Evolutionary conservation across 2,888 invertebrate genomes (phyloP), one percentile per base, ranked within the genome.

Genomic region (Lycophotia porphyrea): DNA sequence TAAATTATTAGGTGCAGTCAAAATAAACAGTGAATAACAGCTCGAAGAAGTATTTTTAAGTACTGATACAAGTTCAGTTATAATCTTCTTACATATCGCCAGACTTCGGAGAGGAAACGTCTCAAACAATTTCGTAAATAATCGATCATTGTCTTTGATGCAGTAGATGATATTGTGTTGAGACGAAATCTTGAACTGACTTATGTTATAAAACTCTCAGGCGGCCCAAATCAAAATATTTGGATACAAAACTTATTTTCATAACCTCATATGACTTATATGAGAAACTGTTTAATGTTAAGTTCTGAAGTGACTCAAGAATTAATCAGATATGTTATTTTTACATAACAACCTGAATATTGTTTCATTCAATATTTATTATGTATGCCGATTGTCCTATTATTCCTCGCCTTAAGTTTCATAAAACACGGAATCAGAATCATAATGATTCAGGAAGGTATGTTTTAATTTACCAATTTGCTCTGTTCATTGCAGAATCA

Each of bases 381-480:
- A 74, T 44, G 24, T 64, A 72, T 84, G n/a, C 69, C 24, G n/a
- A 84, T 65, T 42, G 11, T 61, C 36, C 44, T 61, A 65, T 55
- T 80, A 21, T 71, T 65, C n/a, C n/a, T 65, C 8, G 34, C 52
- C 24, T 71, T 63, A 64, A 27, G 49, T 66, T 68, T 67, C n/a
- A 42, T 34, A 42, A 68, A 78, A 52, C 64, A 73, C 61, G 69
- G 69, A 70, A 61, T 27, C n/a, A 9, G 34, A 61, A 72, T n/a
- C 47, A 74, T 63, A 74, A 80, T 66, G 31, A 69, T 49, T 58
- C 63, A 69, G 76, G 71, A 71, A 84, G 64, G 67, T 44, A 69
- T 74, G 60, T 74, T 84, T 61, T 74, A 71, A 76, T 76, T 60
- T 31, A 39, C 60, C 44, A 68, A 84, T 81, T 73, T 81, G 18